Conservation (phyloP, 2,888 invertebrate genomes). For the Pyrocoelia pectoralis region DNA sequence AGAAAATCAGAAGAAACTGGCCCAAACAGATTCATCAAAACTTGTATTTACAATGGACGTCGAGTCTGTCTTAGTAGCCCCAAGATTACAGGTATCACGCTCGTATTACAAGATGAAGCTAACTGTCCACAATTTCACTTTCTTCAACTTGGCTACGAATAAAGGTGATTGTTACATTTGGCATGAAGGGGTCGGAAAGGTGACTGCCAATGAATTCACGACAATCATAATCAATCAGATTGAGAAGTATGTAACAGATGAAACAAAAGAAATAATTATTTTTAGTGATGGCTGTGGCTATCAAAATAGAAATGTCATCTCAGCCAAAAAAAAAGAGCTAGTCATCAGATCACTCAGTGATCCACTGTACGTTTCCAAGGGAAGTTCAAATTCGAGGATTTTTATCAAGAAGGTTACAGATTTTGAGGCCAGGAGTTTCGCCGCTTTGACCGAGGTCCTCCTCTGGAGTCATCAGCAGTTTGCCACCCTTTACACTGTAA, state of each 20-base stretch:
- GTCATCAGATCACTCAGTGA: too few species aligned
- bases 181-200: neutral
- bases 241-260: slow-evolving; percentile 4
- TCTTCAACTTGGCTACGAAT: slow-evolving; percentile 4
- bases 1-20: slow-evolving; percentile 1
- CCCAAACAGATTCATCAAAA: neutral
- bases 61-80: slow-evolving; percentile 3
- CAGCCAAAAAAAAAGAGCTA: too few species aligned
- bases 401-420: too few species aligned
- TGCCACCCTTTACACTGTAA: too few species aligned
- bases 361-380: too few species aligned
- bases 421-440: too few species aligned
- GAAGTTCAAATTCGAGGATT: too few species aligned
- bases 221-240: neutral
- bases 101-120: slow-evolving; percentile 3
- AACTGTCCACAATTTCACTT: neutral
- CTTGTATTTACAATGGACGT: slow-evolving; percentile 2
- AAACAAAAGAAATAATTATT: slow-evolving; percentile 1
- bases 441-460: too few species aligned
- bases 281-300: slow-evolving; percentile 3
- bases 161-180: slow-evolving; percentile 2
- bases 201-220: slow-evolving; percentile 1
- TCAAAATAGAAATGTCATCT: neutral
- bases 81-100: neutral
- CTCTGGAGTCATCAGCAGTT: too few species aligned